Percentiles rank a stretch among this genome's conserved stretches.
Conservation (phyloP, 2,113 vertebrate genomes). For the Leptocoma aspasia region DNA sequence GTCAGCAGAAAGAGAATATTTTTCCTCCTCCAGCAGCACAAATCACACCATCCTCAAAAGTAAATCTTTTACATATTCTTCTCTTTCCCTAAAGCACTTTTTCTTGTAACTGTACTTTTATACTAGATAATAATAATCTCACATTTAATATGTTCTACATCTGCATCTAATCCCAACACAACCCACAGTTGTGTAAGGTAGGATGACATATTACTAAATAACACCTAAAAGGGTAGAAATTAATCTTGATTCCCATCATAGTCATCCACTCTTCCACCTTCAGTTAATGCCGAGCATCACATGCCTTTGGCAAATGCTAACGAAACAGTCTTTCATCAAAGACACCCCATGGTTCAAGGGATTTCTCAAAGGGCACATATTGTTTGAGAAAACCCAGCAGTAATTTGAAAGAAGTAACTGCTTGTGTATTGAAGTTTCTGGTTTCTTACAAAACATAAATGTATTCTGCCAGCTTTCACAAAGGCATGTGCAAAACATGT, state of each 20-base stretch:
- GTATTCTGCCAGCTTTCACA: neutral
- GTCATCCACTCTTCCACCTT: neutral
- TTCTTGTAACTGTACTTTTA: neutral
- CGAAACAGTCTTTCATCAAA: neutral
- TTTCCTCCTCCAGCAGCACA: neutral
- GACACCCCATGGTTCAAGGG: neutral
- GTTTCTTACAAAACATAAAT: neutral
- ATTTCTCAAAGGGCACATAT: neutral
- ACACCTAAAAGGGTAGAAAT: neutral
- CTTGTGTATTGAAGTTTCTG: neutral
- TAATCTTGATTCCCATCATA: neutral
- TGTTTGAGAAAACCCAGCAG: neutral
- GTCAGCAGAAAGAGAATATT: neutral
- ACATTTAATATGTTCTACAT: neutral
- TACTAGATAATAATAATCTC: neutral
- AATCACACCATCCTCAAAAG: neutral
- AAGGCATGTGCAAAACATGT: neutral
- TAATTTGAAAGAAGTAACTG: neutral
- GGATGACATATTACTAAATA: neutral
- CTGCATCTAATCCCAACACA: neutral
- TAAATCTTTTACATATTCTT: neutral
- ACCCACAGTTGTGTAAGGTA: neutral
- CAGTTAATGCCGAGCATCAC: neutral
- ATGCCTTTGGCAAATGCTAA: neutral
- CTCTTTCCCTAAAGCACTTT: neutral